These are phyloP conservation scores for Anastrepha obliqua DNA, from an alignment of 1,140 invertebrate genomes.

Conservation along the genomic window DNA sequence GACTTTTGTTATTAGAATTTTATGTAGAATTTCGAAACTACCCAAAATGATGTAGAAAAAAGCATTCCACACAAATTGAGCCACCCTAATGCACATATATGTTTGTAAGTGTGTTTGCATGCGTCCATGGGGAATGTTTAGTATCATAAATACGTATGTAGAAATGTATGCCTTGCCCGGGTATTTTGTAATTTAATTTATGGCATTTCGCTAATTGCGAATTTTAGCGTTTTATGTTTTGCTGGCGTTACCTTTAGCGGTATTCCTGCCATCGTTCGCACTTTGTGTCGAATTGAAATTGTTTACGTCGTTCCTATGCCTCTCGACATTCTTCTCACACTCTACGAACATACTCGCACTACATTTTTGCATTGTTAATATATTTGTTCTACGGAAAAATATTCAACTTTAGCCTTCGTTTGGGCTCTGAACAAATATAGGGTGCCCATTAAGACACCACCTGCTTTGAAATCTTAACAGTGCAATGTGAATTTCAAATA, in stretches of 20 bases:
- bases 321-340: too few species aligned
- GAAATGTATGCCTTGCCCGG: not conserved
- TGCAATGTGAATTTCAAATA: too few species aligned
- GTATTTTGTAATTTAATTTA: conserved; percentile 18
- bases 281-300: not conserved
- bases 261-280: not conserved
- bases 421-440: too few species aligned
- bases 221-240: not conserved
- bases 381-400: too few species aligned
- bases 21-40: not conserved
- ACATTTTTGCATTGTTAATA: too few species aligned
- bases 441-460: too few species aligned
- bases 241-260: not conserved
- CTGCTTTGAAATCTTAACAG: too few species aligned
- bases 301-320: not conserved
- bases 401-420: too few species aligned
- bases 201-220: conserved; percentile 15
- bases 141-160: not conserved
- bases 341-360: too few species aligned
- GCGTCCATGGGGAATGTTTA: not conserved
- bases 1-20: too few species aligned
- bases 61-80: not conserved
- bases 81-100: not conserved
- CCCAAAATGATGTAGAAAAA: too few species aligned
- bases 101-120: not conserved